A percentile compares a stretch with the other conserved stretches of the same genome.
Conservation (phyloP, 23 tunicate species). For the Ciona savignyi region DNA sequence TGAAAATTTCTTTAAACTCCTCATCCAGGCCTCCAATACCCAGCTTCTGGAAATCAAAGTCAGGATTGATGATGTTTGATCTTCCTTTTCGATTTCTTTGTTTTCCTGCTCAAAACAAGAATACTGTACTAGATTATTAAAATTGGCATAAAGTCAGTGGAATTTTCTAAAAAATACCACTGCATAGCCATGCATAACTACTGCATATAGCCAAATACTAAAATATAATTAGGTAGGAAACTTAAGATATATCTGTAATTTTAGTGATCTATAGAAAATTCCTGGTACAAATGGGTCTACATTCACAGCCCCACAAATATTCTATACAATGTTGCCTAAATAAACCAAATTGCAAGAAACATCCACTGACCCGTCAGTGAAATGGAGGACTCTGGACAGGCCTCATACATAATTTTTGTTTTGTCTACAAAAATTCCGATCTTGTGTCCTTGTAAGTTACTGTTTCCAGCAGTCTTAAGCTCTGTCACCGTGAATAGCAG, state of each 20-base stretch:
- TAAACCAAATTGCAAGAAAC: not conserved
- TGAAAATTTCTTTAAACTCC: slow-evolving; percentile 91
- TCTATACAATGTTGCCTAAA: no score
- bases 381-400: slow-evolving; percentile 19
- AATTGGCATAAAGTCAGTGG: no score
- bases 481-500: slow-evolving; percentile 23
- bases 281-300: no score
- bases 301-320: no score
- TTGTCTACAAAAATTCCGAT: not conserved
- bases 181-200: not conserved
- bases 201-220: no score
- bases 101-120: slow-evolving; percentile 37
- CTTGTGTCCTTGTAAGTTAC: not conserved
- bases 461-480: not conserved
- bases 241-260: no score
- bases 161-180: no score
- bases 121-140: no score
- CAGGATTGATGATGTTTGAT: slow-evolving; percentile 90
- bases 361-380: not conserved
- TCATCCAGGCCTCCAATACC: slow-evolving; percentile 99
- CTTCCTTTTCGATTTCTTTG: slow-evolving; percentile 26
- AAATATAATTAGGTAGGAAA: no score
- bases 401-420: slow-evolving; percentile 29
- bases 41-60: slow-evolving; percentile 80
- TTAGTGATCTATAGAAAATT: no score